A percentile compares a stretch with the other conserved stretches of the same genome.
These are phyloP conservation scores for Portunus trituberculatus DNA, from an alignment of 1,140 invertebrate species.

Conservation along the genomic window DNA sequence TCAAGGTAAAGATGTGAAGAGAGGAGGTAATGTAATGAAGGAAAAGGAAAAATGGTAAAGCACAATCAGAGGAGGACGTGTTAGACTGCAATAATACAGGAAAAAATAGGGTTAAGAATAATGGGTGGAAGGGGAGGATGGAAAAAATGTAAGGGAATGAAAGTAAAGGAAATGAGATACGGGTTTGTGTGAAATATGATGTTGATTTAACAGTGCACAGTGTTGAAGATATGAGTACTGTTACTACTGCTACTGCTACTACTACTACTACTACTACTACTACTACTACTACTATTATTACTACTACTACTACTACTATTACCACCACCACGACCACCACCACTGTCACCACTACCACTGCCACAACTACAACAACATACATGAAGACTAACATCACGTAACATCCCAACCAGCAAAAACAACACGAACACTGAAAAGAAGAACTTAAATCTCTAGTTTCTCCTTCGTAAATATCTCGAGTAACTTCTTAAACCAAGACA, in stretches of 20 bases:
- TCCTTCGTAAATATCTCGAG: too few relatives aligned
- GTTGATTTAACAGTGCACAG: too few relatives aligned
- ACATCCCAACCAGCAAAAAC: too few relatives aligned
- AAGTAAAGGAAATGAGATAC: not conserved
- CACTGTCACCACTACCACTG: not conserved
- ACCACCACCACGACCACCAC: slow-evolving; percentile 4
- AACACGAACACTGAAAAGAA: too few relatives aligned
- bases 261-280: not conserved
- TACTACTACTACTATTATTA: not conserved
- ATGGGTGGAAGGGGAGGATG: not conserved
- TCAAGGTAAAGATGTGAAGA: not conserved
- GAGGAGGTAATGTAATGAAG: not conserved
- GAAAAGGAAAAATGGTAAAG: not conserved
- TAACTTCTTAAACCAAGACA: too few relatives aligned
- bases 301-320: slow-evolving; percentile 14
- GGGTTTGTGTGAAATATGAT: too few relatives aligned
- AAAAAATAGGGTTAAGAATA: not conserved
- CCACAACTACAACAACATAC: not conserved
- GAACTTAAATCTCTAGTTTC: too few relatives aligned
- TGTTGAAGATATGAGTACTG: not conserved
- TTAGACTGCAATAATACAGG: not conserved
- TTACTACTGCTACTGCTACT: not conserved
- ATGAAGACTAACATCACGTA: too few relatives aligned
- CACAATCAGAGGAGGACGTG: not conserved
- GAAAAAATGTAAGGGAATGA: not conserved